Evolutionary conservation across 37 sponge, comb jelly and placozoan genomes (phyloP), one percentile per base, ranked within the genome.

Genomic region (Ephydatia muelleri): DNA sequence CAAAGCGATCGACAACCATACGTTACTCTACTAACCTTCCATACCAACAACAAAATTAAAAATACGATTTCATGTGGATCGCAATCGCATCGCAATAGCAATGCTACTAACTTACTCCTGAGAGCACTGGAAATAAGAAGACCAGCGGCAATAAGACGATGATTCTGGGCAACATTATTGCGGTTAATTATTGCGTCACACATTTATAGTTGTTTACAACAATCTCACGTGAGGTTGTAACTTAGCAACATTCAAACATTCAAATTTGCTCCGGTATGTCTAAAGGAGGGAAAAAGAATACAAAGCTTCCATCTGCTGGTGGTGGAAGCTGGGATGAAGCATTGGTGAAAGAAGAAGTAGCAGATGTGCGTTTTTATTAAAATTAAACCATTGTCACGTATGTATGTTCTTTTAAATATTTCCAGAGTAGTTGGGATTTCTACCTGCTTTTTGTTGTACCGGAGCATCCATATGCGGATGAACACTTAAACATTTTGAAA

Each of bases 391-490:
- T 72, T 34, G 8, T 21, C 13, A 4, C 48, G 32, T 31, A 11
- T n/a, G 1, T 11, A 28, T 14, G 2, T 14, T 5, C 28, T 49
- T 48, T 28, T 38, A 23, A 2, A 25, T 5, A 35, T 21, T 72
- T 38, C 9, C 57, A 93, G 94, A 77, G 76, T 37, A 71, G 70
- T 40, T 93, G 94, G 94, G 73, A 73, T 9, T 79, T 88, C 25
- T 87, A 70, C 38, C 68, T 93, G 34, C 38, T 87, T 23, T 83
- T 90, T 35, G 67, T 90, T 3, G 85, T 69, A 11, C 71, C 83
- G 0, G 80, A 86, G 8, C 27, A 37, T 25, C 48, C 70, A 22
- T 14, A 39, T 30, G 70, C 70, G 31, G 77, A 72, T 19, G 37
- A 32, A 13, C 87, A 91, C 11, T 30, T 91, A 8, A 66, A 82